Base-by-base conservation (phyloP, 2,113 vertebrate species). In the Mustela nigripes region DNA sequence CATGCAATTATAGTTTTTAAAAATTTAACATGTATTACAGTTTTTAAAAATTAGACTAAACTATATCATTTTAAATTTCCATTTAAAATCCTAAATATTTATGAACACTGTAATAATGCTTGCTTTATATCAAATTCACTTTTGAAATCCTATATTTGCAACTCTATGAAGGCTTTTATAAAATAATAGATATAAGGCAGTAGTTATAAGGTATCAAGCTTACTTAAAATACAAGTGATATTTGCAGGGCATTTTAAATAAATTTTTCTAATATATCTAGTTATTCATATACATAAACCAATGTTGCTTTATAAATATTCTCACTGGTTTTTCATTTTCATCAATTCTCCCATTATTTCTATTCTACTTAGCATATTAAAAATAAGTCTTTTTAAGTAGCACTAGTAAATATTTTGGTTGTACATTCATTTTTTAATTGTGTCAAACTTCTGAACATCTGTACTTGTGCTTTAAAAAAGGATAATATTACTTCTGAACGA, bases 351-450 rank as follows among this genome's bases (percentile, higher is more conserved):
- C 3, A 88, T 6, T 42, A 62, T 42, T 14, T 45, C 69, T 39
- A 14, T 93, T 82, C 58, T 87, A 87, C 39, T 71, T 82, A 11
- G 21, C 33, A 65, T 50, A 97, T 36, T 83, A 83, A 94, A 53
- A 74, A 79, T 1, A 89, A 92, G 36, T 50, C 69, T 24, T 87
- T 50, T 85, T 67, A 81, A 80, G 48, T 45, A 93, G 42, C 22
- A 53, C 7, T 65, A 80, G 18, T 31, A 97, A 95, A 80, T 92
- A 96, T 94, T 93, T 80, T 97, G 28, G 69, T 58, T 28, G 80
- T n/a, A 10, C 83, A 95, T n/a, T 63, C 83, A 71, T 45, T 19
- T 96, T 97, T 96, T 36, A 73, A 67, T 65, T 96, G 53, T 76
- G 69, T 33, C 39, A 91, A 87, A 90, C 12, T 85, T 95, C 18